phyloP scores from a whole-genome alignment of 2,113 vertebrate species.

The Galeopterus variegatus region DNA sequence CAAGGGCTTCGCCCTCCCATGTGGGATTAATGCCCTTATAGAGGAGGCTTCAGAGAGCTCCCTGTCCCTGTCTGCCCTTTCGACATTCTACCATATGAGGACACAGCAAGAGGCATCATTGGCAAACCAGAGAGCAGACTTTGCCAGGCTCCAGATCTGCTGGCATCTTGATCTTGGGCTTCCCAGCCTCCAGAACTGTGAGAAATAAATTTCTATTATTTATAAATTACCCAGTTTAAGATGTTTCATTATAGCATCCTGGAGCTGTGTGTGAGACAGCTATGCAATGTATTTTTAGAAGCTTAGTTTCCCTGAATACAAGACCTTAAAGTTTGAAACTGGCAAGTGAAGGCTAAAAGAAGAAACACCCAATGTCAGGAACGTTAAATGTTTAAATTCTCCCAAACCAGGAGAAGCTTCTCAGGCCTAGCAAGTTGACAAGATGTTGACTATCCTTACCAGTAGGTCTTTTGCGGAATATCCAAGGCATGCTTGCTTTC shows the following conservation, averaged over 20 bases:
- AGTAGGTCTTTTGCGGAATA: neutral
- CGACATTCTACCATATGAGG: too few species aligned
- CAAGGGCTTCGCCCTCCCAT: neutral
- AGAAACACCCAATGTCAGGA: neutral
- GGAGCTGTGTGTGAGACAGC: neutral
- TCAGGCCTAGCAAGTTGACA: slow-evolving; percentile 70
- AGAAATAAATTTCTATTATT: neutral
- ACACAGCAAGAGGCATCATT: neutral
- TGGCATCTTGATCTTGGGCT: neutral
- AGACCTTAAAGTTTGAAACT: slow-evolving; percentile 70
- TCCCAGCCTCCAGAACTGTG: neutral
- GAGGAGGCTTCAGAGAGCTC: too few species aligned
- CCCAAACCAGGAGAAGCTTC: slow-evolving; percentile 37
- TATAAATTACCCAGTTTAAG: neutral
- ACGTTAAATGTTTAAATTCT: slow-evolving; percentile 61
- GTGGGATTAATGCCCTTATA: neutral
- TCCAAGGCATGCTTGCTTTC: neutral
- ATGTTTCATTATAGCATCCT: neutral
- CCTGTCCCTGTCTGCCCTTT: neutral
- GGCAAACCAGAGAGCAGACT: neutral
- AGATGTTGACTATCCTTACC: neutral
- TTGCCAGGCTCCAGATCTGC: too few species aligned
- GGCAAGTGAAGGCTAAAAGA: slow-evolving; percentile 59
- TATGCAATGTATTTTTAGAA: slow-evolving; percentile 66
- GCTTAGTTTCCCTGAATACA: slow-evolving; percentile 66